phyloP scores from a whole-genome alignment of 2,797 vertebrate genomes.

The Siniperca scherzeri region DNA sequence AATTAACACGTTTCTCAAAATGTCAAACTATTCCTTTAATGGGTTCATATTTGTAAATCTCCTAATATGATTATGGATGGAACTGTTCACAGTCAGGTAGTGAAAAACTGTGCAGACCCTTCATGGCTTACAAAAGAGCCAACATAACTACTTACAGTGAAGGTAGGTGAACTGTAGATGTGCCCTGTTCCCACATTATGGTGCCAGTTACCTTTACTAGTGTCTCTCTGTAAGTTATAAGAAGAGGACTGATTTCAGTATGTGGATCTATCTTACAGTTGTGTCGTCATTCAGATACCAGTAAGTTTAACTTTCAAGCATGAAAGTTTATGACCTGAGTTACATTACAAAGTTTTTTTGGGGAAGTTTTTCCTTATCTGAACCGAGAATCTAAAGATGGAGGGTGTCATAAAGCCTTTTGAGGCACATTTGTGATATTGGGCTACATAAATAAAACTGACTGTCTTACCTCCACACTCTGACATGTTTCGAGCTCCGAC shows the following conservation, averaged over 20 bases:
- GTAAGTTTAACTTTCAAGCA: background rate
- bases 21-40: background rate
- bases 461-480: slow-evolving; percentile 89
- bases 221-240: background rate
- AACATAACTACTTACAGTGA: background rate
- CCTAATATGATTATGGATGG: background rate
- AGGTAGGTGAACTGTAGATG: background rate
- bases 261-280: background rate
- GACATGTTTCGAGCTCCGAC: slow-evolving; percentile 87
- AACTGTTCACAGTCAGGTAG: background rate
- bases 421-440: background rate
- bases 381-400: background rate
- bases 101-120: background rate
- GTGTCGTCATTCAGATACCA: background rate
- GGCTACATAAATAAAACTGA: background rate
- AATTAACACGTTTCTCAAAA: background rate
- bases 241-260: background rate
- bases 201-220: background rate
- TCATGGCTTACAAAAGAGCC: background rate
- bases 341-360: background rate
- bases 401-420: background rate
- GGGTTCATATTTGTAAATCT: background rate
- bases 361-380: background rate
- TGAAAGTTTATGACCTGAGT: background rate
- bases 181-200: background rate